phyloP scores from a whole-genome alignment of 2,888 invertebrate genomes.

The Habroteleia sp. region DNA sequence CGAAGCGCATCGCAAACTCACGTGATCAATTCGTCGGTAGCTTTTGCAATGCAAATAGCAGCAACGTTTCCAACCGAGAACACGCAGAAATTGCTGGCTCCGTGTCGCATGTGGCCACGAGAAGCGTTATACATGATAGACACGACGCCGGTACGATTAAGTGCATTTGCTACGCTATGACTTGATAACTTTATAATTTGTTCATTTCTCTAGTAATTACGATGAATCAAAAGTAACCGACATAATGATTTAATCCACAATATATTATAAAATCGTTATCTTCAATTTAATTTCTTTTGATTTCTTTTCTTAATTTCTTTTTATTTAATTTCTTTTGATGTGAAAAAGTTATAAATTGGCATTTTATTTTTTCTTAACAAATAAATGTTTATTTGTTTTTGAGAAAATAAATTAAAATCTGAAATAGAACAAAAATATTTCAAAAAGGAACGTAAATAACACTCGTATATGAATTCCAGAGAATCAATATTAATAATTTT shows the following conservation, averaged over 20 bases:
- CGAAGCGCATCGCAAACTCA: slow-evolving; percentile 51
- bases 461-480: no score
- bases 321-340: no score
- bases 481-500: no score
- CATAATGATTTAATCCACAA: not conserved
- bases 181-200: slow-evolving; percentile 30
- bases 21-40: slow-evolving; percentile 59
- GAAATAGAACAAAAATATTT: no score
- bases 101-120: slow-evolving; percentile 61
- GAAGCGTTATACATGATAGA: slow-evolving; percentile 60
- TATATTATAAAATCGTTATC: slow-evolving; percentile 1
- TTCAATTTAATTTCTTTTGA: no score
- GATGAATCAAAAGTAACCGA: no score
- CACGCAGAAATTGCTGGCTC: slow-evolving; percentile 65
- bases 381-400: no score
- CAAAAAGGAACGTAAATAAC: no score
- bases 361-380: no score
- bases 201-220: slow-evolving; percentile 2
- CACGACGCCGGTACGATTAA: slow-evolving; percentile 57
- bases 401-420: no score
- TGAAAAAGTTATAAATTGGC: no score
- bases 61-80: slow-evolving; percentile 62
- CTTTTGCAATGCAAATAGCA: slow-evolving; percentile 76
- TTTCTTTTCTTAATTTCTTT: no score
- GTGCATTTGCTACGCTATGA: slow-evolving; percentile 52